phyloP scores from a whole-genome alignment of 2,113 vertebrate genomes.

The Malurus cyaneus region DNA sequence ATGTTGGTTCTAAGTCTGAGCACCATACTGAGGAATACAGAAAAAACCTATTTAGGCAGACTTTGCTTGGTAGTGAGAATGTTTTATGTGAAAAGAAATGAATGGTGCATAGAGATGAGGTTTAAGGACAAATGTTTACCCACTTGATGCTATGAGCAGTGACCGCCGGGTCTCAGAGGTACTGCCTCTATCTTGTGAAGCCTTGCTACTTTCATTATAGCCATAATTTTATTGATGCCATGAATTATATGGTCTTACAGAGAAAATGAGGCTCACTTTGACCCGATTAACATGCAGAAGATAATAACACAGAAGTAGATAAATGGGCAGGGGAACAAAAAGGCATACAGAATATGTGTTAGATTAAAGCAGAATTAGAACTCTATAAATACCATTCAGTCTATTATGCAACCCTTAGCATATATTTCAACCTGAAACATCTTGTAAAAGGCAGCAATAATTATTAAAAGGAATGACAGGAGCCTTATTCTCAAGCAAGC shows the following conservation, averaged over 20 bases:
- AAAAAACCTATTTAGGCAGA: neutral
- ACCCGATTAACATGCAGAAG: neutral
- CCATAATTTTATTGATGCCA: neutral
- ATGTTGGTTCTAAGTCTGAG: neutral
- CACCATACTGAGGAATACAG: neutral
- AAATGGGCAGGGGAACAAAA: neutral
- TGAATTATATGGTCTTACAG: neutral
- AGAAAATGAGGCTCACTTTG: neutral
- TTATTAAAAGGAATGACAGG: neutral
- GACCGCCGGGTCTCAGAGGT: neutral
- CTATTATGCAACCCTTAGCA: neutral
- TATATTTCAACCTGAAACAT: neutral
- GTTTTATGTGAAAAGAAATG: neutral
- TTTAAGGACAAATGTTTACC: conserved; percentile 7
- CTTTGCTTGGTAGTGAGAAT: neutral
- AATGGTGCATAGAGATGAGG: neutral
- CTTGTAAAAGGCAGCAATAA: neutral
- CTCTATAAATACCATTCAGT: neutral
- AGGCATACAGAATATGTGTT: neutral
- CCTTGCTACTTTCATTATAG: neutral
- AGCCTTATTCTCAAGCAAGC: neutral
- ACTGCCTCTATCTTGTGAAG: neutral
- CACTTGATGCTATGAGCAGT: neutral
- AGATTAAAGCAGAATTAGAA: neutral
- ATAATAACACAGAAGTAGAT: neutral